Base-by-base conservation (phyloP, 2,888 invertebrate genomes). In the Brachypterus glaber region DNA sequence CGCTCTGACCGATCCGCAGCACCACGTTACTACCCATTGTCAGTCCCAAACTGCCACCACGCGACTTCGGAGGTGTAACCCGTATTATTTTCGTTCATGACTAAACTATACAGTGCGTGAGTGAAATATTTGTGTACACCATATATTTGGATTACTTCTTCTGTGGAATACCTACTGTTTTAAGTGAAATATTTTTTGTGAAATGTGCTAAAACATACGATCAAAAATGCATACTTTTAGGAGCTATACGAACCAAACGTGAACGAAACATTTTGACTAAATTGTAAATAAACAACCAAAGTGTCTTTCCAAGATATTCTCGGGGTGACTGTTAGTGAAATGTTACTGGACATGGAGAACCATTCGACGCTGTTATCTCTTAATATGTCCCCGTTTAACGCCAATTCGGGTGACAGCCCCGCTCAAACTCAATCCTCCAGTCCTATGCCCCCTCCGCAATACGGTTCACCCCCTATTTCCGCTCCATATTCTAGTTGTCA, bases 261-360 rank as follows among this genome's bases (percentile, higher is more conserved):
- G n/a, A n/a, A n/a, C n/a, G n/a, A n/a, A n/a, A n/a, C n/a, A n/a
- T n/a, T n/a, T 21, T 21, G 21, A 21, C 5, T 9, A 5, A 21
- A 9, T 21, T 9, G 21, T 21, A 21, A 9, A 21, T 7, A 5
- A 21, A 21, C 5, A 21, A 5, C 12, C 8, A 27, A 27, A 27
- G 27, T 27, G 27, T 9, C 8, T 27, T 27, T 27, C 27, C 27
- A 27, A 27, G 27, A 27, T 29, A 15, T 31, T 41, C 33, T 8
- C 29, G 34, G 34, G 41, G 40, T 41, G 43, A 41, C 38, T 37
- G 39, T 44, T 37, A 27, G 54, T 69, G 74, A 72, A 71, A 81
- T 81, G 81, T 77, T 80, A 78, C 78, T 80, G 72, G 79, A 80
- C 70, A 88, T 88, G 88, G 87, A 88, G 72, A 85, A 83, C 71